Evolutionary conservation across 2,113 vertebrate genomes (phyloP).

Genomic region (Corythoichthys intestinalis): DNA sequence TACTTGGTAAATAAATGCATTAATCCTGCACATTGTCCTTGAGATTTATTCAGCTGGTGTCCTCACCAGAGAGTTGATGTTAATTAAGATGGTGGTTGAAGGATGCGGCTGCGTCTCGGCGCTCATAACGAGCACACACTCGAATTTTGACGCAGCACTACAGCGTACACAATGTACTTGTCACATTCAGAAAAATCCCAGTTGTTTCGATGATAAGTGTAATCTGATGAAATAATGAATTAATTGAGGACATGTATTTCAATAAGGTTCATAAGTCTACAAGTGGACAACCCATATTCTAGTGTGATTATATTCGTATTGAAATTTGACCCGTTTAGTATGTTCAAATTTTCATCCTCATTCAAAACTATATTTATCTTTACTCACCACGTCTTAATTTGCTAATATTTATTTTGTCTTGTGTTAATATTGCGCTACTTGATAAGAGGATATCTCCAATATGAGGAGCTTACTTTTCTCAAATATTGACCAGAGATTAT

Average conservation of each 20-base stretch:
- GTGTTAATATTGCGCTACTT: slow-evolving; percentile 47
- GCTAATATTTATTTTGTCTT: slow-evolving; percentile 35
- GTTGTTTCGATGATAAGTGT: slow-evolving; percentile 17
- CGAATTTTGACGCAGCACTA: slow-evolving; percentile 18
- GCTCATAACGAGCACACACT: slow-evolving; percentile 33
- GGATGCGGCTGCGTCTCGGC: slow-evolving; percentile 34
- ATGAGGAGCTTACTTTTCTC: not conserved
- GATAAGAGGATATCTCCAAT: slow-evolving; percentile 10
- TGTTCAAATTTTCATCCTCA: not conserved
- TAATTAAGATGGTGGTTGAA: slow-evolving; percentile 60
- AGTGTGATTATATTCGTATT: not conserved
- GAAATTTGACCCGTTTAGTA: not conserved
- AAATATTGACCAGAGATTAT: slow-evolving; percentile 2
- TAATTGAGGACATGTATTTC: not conserved
- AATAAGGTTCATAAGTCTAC: not conserved
- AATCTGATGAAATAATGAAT: slow-evolving; percentile 26
- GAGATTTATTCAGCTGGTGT: slow-evolving; percentile 57
- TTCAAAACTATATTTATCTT: not conserved
- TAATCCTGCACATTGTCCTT: slow-evolving; percentile 66
- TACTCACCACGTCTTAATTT: slow-evolving; percentile 23
- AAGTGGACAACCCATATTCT: slow-evolving; percentile 2
- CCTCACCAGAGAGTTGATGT: slow-evolving; percentile 55
- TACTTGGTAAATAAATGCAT: slow-evolving; percentile 66
- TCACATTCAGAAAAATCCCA: slow-evolving; percentile 9
- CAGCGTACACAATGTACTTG: slow-evolving; percentile 2